These are phyloP conservation scores for Rhopalosiphum maidis DNA, from an alignment of 1,140 invertebrate species.

Conservation along the genomic window DNA sequence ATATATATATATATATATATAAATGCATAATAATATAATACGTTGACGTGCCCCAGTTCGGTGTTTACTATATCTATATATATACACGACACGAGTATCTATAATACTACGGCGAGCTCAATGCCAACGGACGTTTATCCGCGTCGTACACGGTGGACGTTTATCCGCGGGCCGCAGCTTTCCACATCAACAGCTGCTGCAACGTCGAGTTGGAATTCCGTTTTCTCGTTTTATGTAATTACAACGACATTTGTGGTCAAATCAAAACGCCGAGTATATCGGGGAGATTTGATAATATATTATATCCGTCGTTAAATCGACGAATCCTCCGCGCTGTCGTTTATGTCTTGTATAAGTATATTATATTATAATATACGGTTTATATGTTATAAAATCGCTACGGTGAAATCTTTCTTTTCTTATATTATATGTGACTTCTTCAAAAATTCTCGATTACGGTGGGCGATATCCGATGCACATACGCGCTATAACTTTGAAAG, in stretches of 20 bases:
- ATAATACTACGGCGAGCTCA: neutral
- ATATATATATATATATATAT: neutral
- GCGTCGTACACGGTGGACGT: neutral
- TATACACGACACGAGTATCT: neutral
- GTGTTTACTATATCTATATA: neutral
- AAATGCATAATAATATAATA: constrained; percentile 4
- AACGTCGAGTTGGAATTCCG: neutral
- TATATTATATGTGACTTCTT: neutral
- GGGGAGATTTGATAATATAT: neutral
- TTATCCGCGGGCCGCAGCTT: constrained; percentile 13
- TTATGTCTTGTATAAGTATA: neutral
- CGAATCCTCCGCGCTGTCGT: neutral
- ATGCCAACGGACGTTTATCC: constrained; percentile 47
- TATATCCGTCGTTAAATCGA: neutral
- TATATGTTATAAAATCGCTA: too few species aligned
- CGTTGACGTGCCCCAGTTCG: constrained; percentile 52
- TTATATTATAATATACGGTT: neutral
- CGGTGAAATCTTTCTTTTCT: too few species aligned
- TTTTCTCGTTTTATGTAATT: constrained; percentile 5
- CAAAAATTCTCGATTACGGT: neutral
- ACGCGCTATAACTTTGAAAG: neutral
- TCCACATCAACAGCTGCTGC: neutral
- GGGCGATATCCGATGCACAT: too few species aligned
- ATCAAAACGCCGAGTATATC: neutral
- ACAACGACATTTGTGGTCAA: neutral